Evolutionary conservation across 2,113 vertebrate genomes (phyloP).

Genomic region (Peromyscus californicus): DNA sequence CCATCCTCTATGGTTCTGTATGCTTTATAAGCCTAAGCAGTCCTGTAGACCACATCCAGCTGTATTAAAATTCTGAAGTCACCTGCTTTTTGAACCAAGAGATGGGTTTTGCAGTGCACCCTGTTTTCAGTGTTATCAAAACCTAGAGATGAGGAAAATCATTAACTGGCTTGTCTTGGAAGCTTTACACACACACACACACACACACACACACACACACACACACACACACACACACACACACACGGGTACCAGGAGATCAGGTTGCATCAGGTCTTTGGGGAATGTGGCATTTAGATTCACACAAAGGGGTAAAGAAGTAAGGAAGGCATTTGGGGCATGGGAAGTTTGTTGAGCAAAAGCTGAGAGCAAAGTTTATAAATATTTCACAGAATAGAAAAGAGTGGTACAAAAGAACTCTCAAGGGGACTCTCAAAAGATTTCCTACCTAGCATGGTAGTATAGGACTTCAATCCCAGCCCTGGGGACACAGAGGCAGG

Average conservation of each 20-base stretch:
- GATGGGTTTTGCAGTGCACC: not conserved
- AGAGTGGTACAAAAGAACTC: not conserved
- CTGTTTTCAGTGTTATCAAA: not conserved
- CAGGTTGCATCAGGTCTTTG: not conserved
- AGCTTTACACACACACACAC: not conserved
- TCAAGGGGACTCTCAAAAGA: not conserved
- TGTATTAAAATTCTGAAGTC: not conserved
- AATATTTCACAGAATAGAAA: not conserved
- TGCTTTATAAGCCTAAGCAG: too few species aligned
- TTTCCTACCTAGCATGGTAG: not conserved
- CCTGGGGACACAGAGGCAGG: too few species aligned
- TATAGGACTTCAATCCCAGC: not conserved
- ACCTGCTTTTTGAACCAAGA: not conserved
- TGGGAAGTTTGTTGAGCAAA: not conserved
- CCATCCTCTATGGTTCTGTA: too few species aligned
- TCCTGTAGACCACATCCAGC: too few species aligned
- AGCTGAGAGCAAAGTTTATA: not conserved
- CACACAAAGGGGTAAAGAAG: not conserved
- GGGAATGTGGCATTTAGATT: not conserved
- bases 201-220: not conserved
- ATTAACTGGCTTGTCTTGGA: not conserved
- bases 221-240: not conserved
- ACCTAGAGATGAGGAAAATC: not conserved
- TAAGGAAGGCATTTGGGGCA: not conserved
- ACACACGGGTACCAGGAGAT: not conserved